Base-by-base conservation (phyloP, 1,140 invertebrate genomes). In the Hydropsyche tenuis region DNA sequence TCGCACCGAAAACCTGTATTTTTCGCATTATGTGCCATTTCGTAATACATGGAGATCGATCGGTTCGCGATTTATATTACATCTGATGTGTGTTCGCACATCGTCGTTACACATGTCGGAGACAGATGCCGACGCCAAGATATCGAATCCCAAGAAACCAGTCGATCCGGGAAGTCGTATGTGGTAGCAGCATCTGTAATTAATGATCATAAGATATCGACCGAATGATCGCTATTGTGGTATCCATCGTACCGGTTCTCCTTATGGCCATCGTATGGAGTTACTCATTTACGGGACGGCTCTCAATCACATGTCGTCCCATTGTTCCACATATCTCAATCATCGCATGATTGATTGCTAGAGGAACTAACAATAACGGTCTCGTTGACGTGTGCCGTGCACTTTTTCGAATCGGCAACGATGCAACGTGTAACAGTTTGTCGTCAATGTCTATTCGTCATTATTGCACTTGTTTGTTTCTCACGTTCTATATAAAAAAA, bases 281-380 rank as follows among this genome's bases (percentile, higher is more conserved):
- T 16, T n/a, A 18, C 48, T 20, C 48, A 53, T 53, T 20, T 16
- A 5, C 48, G 14, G 46, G 20, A 16, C 48, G 48, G n/a, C 27
- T 63, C 27, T 63, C 27, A 63, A 63, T 63, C 60, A 63, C 23
- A 63, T 23, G 60, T 63, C 60, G 23, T 1, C 12, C 27, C 12
- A 63, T 37, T 63, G 60, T 37, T 63, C 60, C 27, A 63, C 23
- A 63, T 63, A 63, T 63, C 60, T 63, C 60, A 63, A 63, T 63
- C 60, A 63, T 12, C 9, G 27, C 20, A 63, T 63, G 23, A 63
- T 25, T 63, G 60, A 63, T 63, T n/a, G 60, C 27, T 12, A n/a
- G 11, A 5, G 25, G 11, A 6, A 63, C 23, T n/a, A 22, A 25
- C 23, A 63, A 63, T 63, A 63, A 63, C 60, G 23, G 16, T 30